phyloP scores from a whole-genome alignment of 1,140 invertebrate species.

The Belonocnema kinseyi region DNA sequence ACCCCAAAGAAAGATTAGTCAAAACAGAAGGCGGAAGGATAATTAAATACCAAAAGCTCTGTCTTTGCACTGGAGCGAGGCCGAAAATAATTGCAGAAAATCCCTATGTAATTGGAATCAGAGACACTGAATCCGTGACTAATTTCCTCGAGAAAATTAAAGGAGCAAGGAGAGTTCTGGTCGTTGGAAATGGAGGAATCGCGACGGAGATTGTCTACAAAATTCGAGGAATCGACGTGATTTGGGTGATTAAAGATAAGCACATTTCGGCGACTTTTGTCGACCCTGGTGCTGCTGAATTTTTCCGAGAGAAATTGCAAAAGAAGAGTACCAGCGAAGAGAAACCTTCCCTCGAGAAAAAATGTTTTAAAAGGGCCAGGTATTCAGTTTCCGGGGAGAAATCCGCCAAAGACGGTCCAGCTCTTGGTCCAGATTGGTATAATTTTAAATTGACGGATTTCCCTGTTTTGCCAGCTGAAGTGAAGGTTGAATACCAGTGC shows the following conservation, averaged over 20 bases:
- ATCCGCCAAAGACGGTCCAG: conserved; percentile 81
- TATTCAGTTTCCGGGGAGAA: conserved; percentile 79
- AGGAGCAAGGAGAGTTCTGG: conserved; percentile 82
- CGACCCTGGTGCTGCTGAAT: conserved; percentile 96
- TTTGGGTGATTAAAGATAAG: conserved; percentile 96
- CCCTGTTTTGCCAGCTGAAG: conserved; percentile 39
- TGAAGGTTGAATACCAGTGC: conserved; percentile 81
- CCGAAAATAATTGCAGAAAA: conserved; percentile 86
- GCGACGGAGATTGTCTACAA: conserved; percentile 96
- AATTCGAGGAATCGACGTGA: conserved; percentile 87
- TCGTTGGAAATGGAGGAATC: conserved; percentile 98
- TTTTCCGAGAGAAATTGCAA: conserved; percentile 82
- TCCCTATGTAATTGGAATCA: conserved; percentile 87
- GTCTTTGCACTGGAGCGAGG: conserved; percentile 91
- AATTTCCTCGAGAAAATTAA: conserved; percentile 84
- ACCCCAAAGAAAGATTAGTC: conserved; percentile 77
- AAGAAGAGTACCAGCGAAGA: conserved; percentile 51
- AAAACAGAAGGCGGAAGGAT: conserved; percentile 70
- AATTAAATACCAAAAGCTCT: conserved; percentile 89
- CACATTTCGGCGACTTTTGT: conserved; percentile 95
- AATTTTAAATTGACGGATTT: conserved; percentile 74
- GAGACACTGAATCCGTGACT: conserved; percentile 96
- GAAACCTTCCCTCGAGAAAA: conserved; percentile 42
- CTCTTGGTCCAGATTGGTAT: conserved; percentile 97
- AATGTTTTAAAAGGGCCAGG: conserved; percentile 80